phyloP scores from a whole-genome alignment of 2,113 vertebrate species.

The Brachyistius frenatus region DNA sequence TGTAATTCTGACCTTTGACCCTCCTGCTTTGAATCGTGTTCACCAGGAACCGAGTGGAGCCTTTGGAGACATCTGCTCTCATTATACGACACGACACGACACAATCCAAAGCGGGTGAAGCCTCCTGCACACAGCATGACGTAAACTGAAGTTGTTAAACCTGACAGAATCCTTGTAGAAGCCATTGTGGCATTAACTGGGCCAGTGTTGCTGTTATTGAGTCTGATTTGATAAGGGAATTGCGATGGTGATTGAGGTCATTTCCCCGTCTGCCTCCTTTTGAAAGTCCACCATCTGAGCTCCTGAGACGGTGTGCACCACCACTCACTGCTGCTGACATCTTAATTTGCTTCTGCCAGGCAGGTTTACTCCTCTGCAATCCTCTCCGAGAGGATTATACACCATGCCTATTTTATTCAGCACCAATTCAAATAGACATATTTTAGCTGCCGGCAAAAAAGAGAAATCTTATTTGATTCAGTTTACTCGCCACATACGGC shows the following conservation, averaged over 20 bases:
- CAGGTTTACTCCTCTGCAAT: constrained; percentile 48
- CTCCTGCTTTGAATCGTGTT: too few relatives aligned
- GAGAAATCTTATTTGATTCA: constrained; percentile 45
- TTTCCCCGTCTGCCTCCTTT: constrained; percentile 21
- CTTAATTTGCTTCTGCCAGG: constrained; percentile 55
- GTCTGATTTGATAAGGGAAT: constrained; percentile 57
- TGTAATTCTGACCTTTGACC: too few relatives aligned
- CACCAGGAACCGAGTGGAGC: too few relatives aligned
- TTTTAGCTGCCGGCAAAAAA: constrained; percentile 39
- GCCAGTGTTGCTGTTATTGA: constrained; percentile 1
- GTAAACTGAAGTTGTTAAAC: too few relatives aligned
- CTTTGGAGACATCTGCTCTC: too few relatives aligned
- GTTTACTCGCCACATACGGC: constrained; percentile 33
- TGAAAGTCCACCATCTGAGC: constrained; percentile 24
- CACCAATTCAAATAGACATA: constrained; percentile 39
- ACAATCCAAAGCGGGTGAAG: too few relatives aligned
- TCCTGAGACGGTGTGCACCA: constrained; percentile 27
- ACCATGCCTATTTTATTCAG: constrained; percentile 48
- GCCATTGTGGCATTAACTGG: too few relatives aligned
- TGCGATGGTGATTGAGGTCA: constrained; percentile 58
- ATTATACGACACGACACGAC: too few relatives aligned
- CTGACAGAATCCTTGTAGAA: too few relatives aligned
- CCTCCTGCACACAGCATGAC: too few relatives aligned
- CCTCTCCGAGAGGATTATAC: constrained; percentile 50
- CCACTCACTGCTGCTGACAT: constrained; percentile 55